phyloP scores from a whole-genome alignment of 1,140 invertebrate species.

The Drosophila orosa region DNA sequence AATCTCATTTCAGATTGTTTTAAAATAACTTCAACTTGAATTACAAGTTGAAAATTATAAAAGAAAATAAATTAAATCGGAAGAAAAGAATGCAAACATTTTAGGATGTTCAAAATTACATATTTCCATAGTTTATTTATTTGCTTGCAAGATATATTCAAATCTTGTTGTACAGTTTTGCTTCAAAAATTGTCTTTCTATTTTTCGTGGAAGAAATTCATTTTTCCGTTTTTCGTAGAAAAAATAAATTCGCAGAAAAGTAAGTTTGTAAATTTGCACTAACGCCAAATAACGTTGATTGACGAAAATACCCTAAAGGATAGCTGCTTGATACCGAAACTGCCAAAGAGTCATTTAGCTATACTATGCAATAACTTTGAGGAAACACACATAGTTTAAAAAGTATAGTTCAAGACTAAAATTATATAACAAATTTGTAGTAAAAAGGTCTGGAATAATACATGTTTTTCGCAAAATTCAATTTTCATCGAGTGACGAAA shows the following conservation, averaged over 20 bases:
- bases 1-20: neutral
- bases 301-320: neutral
- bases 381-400: neutral
- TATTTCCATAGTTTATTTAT: neutral
- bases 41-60: neutral
- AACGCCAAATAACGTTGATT: neutral
- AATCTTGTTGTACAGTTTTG: neutral
- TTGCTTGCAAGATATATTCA: neutral
- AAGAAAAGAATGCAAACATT: neutral
- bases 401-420: neutral
- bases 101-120: too few species aligned
- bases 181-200: too few species aligned
- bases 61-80: neutral
- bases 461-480: neutral
- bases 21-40: neutral
- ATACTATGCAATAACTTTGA: neutral
- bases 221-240: too few species aligned
- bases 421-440: neutral
- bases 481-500: neutral
- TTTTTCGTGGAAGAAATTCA: neutral
- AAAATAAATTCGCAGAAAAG: too few species aligned
- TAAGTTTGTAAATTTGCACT: slow-evolving; percentile 1
- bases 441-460: neutral
- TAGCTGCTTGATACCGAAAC: neutral
- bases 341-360: too few species aligned